These are phyloP conservation scores for Pangasius mekongensis DNA, from an alignment of 2,797 vertebrate genomes.

Conservation along the genomic window DNA sequence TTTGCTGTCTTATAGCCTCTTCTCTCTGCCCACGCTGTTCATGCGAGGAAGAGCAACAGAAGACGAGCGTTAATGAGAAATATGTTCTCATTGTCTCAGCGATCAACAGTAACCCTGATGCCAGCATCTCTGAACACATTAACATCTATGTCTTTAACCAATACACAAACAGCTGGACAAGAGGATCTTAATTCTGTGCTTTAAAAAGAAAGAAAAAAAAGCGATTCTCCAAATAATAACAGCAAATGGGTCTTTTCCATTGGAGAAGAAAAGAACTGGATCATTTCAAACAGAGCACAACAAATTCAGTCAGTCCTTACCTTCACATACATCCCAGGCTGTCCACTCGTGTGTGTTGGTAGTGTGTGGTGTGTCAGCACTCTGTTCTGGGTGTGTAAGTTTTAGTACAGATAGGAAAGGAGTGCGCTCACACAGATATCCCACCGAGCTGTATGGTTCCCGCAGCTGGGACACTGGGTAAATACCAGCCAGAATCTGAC, in stretches of 20 bases:
- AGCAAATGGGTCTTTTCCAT: neutral
- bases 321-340: conserved; percentile 92
- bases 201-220: neutral
- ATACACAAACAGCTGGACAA: neutral
- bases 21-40: conserved; percentile 89
- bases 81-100: neutral
- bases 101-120: neutral
- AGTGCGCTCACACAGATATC: conserved; percentile 85
- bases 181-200: neutral
- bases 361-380: conserved; percentile 58
- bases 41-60: conserved; percentile 2
- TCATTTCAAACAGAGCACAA: neutral
- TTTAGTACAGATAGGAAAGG: conserved; percentile 80
- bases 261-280: neutral
- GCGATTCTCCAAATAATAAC: neutral
- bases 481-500: conserved; percentile 86
- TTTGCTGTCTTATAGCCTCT: conserved; percentile 91
- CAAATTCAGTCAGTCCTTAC: conserved; percentile 62
- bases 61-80: conserved; percentile 14
- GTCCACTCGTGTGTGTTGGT: conserved; percentile 79
- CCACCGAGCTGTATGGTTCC: conserved; percentile 91
- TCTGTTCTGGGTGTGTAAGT: conserved; percentile 78
- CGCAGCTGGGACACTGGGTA: conserved; percentile 91
- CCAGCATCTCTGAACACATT: neutral
- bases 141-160: neutral